Evolutionary conservation across 1,140 invertebrate species (phyloP), one percentile per base, ranked within the genome.

Genomic region (Chlorops oryzae): DNA sequence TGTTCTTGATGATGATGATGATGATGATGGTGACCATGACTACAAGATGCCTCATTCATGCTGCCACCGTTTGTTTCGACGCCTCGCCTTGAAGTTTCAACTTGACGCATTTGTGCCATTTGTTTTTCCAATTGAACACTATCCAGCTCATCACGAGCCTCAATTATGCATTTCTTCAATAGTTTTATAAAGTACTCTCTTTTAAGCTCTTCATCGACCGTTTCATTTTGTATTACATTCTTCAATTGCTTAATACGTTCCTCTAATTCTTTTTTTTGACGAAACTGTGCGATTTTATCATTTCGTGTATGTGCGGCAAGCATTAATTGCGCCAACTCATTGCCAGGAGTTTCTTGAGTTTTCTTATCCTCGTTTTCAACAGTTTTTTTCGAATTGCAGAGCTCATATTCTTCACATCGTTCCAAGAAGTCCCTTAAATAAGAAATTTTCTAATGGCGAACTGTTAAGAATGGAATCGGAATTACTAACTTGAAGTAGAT

Each of bases 121-220:
- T 80, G 77, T 58, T 83, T 87, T 73, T 90, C 88, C 41, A 80
- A 74, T 48, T 82, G 78, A 32, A 90, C 75, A 38, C 81, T 83
- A 45, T 80, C 78, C 7, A 96, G 55, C 67, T 96, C 90, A 58
- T 94, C 90, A 2, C 90, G 62, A 0, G 85, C 79, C 58, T 84
- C 79, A 50, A 81, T 81, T 1, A 87, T 79, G 70, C 86, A 91
- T 46, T 81, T 80, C 61, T 87, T 85, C 12, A 95, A 66, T 51
- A 92, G 74, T 9, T 85, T 86, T 1, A 88, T 61, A 63, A 88
- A 92, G 74, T 92, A 95, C 47, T 92, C 81, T 51, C 92, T 76
- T 67, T 86, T 84, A 0, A 82, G 77, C 58, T 90, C 87, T 18
- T 95, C 92, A 63, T 92, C 90, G 12, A 81, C 79, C 47, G 79